These are phyloP conservation scores for Stegostoma tigrinum DNA, from an alignment of 2,113 vertebrate genomes.

Conservation along the genomic window DNA sequence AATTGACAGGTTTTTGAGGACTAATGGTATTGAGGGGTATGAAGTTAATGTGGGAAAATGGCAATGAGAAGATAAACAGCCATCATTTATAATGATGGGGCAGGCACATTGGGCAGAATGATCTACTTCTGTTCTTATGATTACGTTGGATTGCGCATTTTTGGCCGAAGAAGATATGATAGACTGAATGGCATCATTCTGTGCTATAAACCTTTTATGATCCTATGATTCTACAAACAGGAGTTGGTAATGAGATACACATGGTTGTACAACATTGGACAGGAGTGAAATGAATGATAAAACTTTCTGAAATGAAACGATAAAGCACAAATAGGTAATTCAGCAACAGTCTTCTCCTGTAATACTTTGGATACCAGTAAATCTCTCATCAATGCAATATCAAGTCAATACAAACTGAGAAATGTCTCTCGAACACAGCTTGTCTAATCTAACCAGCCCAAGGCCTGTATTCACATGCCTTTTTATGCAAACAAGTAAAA, in stretches of 20 bases:
- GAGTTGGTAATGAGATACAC: neutral
- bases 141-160: no score
- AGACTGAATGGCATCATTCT: no score
- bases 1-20: no score
- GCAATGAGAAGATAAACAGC: no score
- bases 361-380: neutral
- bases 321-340: neutral
- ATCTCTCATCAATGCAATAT: neutral
- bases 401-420: neutral
- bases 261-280: neutral
- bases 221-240: neutral
- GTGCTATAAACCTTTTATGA: no score
- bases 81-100: no score
- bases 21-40: no score
- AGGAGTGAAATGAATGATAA: neutral
- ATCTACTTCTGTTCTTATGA: no score
- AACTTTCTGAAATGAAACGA: neutral
- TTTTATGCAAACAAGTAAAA: neutral
- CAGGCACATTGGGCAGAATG: no score
- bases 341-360: neutral
- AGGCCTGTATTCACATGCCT: neutral
- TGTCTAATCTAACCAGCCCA: neutral
- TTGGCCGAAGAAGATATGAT: no score
- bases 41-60: no score
- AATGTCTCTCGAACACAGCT: neutral